Evolutionary conservation across 2,797 vertebrate species (phyloP), one percentile per base, ranked within the genome.

Genomic region (Microtus obscurus): DNA sequence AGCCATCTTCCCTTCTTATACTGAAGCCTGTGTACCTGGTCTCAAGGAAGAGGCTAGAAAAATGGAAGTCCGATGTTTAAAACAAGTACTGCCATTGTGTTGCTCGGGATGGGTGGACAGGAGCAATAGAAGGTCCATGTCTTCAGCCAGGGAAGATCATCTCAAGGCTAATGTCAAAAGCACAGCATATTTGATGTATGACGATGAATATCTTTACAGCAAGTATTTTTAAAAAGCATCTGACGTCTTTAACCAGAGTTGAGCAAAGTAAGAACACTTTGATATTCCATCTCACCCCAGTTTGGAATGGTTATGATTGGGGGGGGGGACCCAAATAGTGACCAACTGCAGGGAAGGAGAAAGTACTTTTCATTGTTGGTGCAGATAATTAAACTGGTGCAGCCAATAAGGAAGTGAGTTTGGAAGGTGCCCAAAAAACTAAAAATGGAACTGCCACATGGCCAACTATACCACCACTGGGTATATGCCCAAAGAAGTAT

Each of bases 41-140:
- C 59, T 73, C 8, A 65, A 8, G 81, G 88, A 92, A 95, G 25
- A 92, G 77, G 73, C n/a, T 23, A 79, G 43, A 63, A 78, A 92
- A 81, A 63, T 37, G 25, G n/a, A 95, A 88, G 87, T 3, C 21
- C 2, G 59, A 69, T 21, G 69, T 69, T 93, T 87, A 86, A 92
- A 94, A 63, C 56, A 79, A 81, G 43, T 67, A 25, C 40, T 87
- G 25, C 40, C 5, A 2, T 76, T 25, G 56, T 80, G 91, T 77
- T 96, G 11, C 59, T 56, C 7, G 23, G 13, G 37, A 5, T 67
- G 17, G 7, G 6, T 2, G 11, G 13, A 31, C 71, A 37, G 1
- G 25, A 29, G 2, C 43, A 82, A n/a, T 0, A 51, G 51, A 91
- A 95, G 19, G 34, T 21, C 34, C 40, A 6, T 34, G 31, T 73